Conservation (phyloP, 1,140 invertebrate species). For the Asobara japonica region DNA sequence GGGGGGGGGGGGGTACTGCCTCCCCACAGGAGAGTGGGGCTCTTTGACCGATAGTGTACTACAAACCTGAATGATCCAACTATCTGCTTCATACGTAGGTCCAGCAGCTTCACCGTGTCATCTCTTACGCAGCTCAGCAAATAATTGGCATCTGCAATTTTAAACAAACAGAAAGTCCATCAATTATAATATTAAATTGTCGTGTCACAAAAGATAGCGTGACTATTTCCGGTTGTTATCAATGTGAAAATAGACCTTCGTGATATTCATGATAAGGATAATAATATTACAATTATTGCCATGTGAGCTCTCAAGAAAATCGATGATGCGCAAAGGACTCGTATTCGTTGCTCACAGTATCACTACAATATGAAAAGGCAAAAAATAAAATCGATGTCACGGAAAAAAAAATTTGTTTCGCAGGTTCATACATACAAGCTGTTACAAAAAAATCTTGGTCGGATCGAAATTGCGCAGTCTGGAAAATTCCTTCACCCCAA, state of each 20-base stretch:
- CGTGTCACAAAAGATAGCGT: constrained; percentile 22
- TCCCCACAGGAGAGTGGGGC: too few relatives aligned
- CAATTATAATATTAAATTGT: constrained; percentile 21
- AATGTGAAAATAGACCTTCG: constrained; percentile 1
- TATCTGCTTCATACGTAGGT: constrained; percentile 93
- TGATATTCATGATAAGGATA: neutral
- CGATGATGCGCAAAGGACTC: too few relatives aligned
- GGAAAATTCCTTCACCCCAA: too few relatives aligned
- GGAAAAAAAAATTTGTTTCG: too few relatives aligned
- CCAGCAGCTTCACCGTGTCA: constrained; percentile 93
- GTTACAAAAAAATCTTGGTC: too few relatives aligned
- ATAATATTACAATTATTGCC: neutral
- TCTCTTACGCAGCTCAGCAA: constrained; percentile 92
- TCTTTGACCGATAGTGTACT: neutral
- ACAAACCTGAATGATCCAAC: constrained; percentile 88
- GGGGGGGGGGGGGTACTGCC: too few relatives aligned
- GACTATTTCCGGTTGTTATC: constrained; percentile 18
- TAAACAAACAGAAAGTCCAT: constrained; percentile 32
- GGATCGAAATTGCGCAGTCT: too few relatives aligned
- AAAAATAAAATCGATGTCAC: too few relatives aligned
- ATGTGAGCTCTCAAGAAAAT: too few relatives aligned
- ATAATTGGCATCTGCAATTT: constrained; percentile 85
- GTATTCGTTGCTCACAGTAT: too few relatives aligned
- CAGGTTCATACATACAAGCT: too few relatives aligned
- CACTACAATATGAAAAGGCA: too few relatives aligned